Conservation (phyloP, 2,888 invertebrate species). For the Drosophila formosana region DNA sequence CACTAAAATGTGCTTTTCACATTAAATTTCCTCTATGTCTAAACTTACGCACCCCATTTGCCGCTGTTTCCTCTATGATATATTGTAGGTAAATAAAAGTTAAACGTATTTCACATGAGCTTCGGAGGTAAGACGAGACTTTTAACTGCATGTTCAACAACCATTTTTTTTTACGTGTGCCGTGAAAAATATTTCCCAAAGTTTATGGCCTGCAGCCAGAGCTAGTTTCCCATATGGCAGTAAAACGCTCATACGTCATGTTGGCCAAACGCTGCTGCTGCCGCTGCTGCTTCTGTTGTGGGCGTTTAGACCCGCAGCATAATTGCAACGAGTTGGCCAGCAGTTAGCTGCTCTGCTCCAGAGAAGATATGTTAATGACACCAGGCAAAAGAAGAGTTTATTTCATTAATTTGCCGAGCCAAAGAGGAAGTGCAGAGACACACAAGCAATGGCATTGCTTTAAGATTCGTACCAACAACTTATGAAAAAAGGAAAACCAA, state of each 20-base stretch:
- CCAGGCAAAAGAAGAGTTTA: neutral
- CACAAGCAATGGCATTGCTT: neutral
- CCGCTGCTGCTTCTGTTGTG: neutral
- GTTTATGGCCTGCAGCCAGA: slow-evolving; percentile 21
- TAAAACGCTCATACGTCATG: slow-evolving; percentile 22
- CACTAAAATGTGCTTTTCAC: too few species aligned
- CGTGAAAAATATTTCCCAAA: slow-evolving; percentile 56
- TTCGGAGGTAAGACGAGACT: slow-evolving; percentile 15
- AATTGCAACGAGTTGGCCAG: slow-evolving; percentile 24
- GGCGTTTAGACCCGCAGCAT: slow-evolving; percentile 16
- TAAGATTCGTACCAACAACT: slow-evolving; percentile 31
- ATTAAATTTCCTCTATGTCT: neutral
- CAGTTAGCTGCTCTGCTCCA: slow-evolving; percentile 12
- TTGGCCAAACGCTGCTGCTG: slow-evolving; percentile 13
- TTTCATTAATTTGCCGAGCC: slow-evolving; percentile 25
- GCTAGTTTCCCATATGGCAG: slow-evolving; percentile 4
- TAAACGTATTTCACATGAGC: slow-evolving; percentile 17
- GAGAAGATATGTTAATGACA: slow-evolving; percentile 19
- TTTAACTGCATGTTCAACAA: slow-evolving; percentile 20
- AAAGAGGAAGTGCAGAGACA: neutral
- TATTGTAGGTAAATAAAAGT: slow-evolving; percentile 18
- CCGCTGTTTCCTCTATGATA: neutral
- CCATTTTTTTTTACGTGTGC: slow-evolving; percentile 17
- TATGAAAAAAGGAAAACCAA: slow-evolving; percentile 32
- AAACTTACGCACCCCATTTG: slow-evolving; percentile 5